phyloP scores from a whole-genome alignment of 2,888 invertebrate species.

The Polydesmus complanatus region DNA sequence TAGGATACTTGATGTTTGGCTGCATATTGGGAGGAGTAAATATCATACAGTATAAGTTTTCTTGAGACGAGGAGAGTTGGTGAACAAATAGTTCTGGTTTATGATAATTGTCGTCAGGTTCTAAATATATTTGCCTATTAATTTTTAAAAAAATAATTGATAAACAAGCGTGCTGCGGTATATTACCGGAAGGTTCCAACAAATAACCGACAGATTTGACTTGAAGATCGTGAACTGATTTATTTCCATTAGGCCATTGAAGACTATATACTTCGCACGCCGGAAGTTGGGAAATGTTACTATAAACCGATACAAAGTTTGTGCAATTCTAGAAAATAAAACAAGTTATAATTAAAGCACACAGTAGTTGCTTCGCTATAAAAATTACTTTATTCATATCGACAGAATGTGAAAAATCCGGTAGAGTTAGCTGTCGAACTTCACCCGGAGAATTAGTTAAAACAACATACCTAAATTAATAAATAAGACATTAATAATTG shows the following conservation, averaged over 20 bases:
- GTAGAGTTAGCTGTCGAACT: conserved; percentile 58
- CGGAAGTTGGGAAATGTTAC: conserved; percentile 59
- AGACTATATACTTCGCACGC: conserved; percentile 51
- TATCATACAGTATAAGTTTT: conserved; percentile 69
- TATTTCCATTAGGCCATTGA: conserved; percentile 42
- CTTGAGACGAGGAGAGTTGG: conserved; percentile 46
- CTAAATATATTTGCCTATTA: conserved; percentile 17
- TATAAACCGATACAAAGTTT: conserved; percentile 58
- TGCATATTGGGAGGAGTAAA: conserved; percentile 60
- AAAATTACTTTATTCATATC: conserved; percentile 58
- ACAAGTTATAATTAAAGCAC: background rate
- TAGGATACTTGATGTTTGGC: conserved; percentile 61
- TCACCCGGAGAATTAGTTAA: conserved; percentile 33
- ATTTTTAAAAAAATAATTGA: too few species aligned
- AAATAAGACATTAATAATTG: background rate
- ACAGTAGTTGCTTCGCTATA: background rate
- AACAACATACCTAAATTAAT: conserved; percentile 29
- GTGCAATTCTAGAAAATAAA: conserved; percentile 35
- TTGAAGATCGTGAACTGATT: conserved; percentile 52
- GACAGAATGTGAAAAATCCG: conserved; percentile 71
- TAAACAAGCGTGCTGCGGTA: too few species aligned
- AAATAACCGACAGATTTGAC: conserved; percentile 56
- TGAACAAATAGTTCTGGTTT: conserved; percentile 59
- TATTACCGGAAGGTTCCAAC: conserved; percentile 45
- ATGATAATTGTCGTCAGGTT: conserved; percentile 33